Conservation (phyloP, 2,888 invertebrate genomes). For the Hirudinaria manillensis region DNA sequence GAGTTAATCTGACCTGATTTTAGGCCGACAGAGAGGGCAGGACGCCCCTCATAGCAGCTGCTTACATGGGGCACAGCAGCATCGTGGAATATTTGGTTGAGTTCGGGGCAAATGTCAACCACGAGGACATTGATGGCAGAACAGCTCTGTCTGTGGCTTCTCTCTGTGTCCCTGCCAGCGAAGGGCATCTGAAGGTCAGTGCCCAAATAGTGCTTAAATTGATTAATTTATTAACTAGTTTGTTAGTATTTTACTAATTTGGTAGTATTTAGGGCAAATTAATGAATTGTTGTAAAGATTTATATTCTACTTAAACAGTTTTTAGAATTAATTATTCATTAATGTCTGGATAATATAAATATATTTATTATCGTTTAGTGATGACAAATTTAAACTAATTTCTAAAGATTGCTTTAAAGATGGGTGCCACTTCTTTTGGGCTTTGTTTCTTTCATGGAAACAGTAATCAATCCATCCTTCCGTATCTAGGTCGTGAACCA, state of each 20-base stretch:
- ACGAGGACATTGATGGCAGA: conserved; percentile 81
- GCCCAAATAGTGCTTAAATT: background rate
- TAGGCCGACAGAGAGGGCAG: conserved; percentile 55
- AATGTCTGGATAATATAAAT: background rate
- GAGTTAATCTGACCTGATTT: background rate
- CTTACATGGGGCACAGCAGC: conserved; percentile 69
- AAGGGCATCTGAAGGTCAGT: conserved; percentile 46
- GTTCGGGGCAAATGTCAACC: conserved; percentile 56
- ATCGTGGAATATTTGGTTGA: conserved; percentile 56
- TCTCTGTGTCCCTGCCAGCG: conserved; percentile 56
- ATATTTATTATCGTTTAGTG: too few relatives aligned
- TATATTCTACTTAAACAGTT: too few relatives aligned
- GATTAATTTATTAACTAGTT: background rate
- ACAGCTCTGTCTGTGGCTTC: conserved; percentile 71
- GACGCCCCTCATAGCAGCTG: conserved; percentile 59
- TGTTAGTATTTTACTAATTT: too few relatives aligned
- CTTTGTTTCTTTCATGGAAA: too few relatives aligned
- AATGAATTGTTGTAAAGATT: too few relatives aligned
- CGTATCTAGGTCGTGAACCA: conserved; percentile 46
- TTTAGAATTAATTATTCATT: too few relatives aligned
- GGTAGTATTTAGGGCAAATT: too few relatives aligned
- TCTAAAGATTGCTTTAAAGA: too few relatives aligned
- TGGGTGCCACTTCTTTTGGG: too few relatives aligned
- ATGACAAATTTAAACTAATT: too few relatives aligned
- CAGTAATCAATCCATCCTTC: background rate